phyloP scores from a whole-genome alignment of 2,797 vertebrate genomes.

The Paratrypauchen microcephalus region DNA sequence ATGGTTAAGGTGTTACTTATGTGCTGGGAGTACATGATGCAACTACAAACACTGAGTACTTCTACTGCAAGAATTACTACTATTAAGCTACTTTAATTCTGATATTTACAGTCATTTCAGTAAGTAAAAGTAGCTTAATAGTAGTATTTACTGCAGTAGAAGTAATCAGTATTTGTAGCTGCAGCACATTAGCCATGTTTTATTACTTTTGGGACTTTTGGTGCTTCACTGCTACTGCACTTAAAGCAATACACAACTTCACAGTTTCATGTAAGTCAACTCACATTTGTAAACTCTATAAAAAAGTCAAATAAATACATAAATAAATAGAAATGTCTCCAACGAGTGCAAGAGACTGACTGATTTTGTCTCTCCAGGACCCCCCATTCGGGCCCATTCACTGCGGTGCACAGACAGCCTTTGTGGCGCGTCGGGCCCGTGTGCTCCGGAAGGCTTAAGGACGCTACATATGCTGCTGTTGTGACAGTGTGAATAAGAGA shows the following conservation, averaged over 20 bases:
- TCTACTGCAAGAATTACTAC: too few relatives aligned
- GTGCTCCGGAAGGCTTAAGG: slow-evolving; percentile 78
- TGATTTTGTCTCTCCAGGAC: slow-evolving; percentile 51
- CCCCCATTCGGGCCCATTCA: slow-evolving; percentile 60
- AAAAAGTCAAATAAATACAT: slow-evolving; percentile 19
- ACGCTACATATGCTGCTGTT: slow-evolving; percentile 69
- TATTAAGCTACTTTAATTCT: too few relatives aligned
- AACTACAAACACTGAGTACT: background rate
- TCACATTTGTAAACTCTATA: slow-evolving; percentile 31
- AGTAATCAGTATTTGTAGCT: background rate
- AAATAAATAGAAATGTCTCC: slow-evolving; percentile 15
- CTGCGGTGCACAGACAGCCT: slow-evolving; percentile 56
- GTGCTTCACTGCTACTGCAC: too few relatives aligned
- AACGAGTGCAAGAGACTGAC: slow-evolving; percentile 41
- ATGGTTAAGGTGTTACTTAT: background rate
- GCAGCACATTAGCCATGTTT: background rate
- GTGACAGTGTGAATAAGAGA: slow-evolving; percentile 76
- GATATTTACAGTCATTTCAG: too few relatives aligned
- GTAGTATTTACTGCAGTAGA: too few relatives aligned
- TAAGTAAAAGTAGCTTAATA: too few relatives aligned
- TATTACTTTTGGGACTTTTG: too few relatives aligned
- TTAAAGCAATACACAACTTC: slow-evolving; percentile 36
- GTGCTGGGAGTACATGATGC: background rate
- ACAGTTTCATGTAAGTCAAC: slow-evolving; percentile 25
- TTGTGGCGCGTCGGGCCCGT: slow-evolving; percentile 63